Conservation (phyloP, 2,888 invertebrate genomes). For the Steinernema carpocapsae region DNA sequence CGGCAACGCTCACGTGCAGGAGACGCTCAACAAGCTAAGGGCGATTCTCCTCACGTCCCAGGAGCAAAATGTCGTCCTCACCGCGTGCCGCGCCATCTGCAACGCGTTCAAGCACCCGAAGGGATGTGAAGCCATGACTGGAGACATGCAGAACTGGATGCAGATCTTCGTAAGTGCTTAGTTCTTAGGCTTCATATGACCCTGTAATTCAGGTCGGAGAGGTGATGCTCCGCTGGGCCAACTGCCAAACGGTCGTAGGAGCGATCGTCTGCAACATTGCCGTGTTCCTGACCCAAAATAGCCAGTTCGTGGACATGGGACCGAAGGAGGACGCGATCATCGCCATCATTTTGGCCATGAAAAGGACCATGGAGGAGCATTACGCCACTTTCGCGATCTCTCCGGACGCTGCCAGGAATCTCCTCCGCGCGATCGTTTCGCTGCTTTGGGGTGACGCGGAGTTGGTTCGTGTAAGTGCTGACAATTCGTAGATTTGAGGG, state of each 20-base stretch:
- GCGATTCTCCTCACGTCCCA: neutral
- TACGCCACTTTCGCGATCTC: neutral
- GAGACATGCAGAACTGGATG: slow-evolving; percentile 38
- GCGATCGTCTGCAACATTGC: slow-evolving; percentile 61
- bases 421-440: neutral
- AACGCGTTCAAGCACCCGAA: slow-evolving; percentile 34
- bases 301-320: slow-evolving; percentile 58
- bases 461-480: slow-evolving; percentile 38
- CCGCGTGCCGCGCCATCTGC: slow-evolving; percentile 39
- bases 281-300: slow-evolving; percentile 50
- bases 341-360: slow-evolving; percentile 48
- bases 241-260: slow-evolving; percentile 52
- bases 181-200: neutral
- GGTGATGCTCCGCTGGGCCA: neutral
- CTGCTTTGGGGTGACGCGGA: slow-evolving; percentile 39
- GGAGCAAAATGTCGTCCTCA: neutral
- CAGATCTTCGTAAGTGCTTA: slow-evolving; percentile 29
- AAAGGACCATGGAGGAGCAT: slow-evolving; percentile 36
- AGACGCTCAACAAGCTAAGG: neutral
- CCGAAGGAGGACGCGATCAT: slow-evolving; percentile 63
- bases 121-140: slow-evolving; percentile 22
- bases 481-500: too few relatives aligned
- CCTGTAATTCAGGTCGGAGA: neutral
- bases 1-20: neutral
- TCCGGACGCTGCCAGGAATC: neutral